These are phyloP conservation scores for Henicopernis longicauda DNA, from an alignment of 2,113 vertebrate species.

Conservation along the genomic window DNA sequence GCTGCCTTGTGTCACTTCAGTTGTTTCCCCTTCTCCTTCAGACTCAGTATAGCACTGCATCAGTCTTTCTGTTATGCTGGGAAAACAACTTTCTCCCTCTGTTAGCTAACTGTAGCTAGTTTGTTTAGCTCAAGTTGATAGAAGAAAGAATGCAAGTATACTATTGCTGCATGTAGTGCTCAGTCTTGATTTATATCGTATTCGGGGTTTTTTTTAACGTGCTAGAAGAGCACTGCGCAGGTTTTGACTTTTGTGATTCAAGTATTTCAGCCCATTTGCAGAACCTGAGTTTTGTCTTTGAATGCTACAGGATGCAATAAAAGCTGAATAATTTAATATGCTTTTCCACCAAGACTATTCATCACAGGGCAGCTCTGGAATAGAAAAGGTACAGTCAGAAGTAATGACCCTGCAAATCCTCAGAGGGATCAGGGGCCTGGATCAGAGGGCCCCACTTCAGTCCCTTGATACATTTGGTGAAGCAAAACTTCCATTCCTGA, in stretches of 20 bases:
- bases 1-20: not conserved
- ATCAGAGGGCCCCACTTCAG: not conserved
- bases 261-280: not conserved
- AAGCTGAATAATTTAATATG: not conserved
- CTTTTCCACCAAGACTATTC: not conserved
- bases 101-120: not conserved
- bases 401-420: not conserved
- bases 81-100: not conserved
- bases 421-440: not conserved
- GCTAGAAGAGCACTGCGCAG: not conserved
- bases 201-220: rapidly evolving
- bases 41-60: not conserved
- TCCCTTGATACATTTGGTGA: not conserved
- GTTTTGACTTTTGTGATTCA: not conserved
- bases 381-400: not conserved
- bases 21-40: not conserved
- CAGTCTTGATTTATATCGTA: not conserved
- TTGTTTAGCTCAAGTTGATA: not conserved
- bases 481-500: not conserved
- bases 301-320: not conserved
- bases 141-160: not conserved
- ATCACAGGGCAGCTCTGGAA: not conserved
- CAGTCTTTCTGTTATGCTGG: not conserved
- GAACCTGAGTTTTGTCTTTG: not conserved
- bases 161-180: not conserved